Evolutionary conservation across 2,797 vertebrate species (phyloP), one percentile per base, ranked within the genome.

Genomic region (Hoplostethus mediterraneus): DNA sequence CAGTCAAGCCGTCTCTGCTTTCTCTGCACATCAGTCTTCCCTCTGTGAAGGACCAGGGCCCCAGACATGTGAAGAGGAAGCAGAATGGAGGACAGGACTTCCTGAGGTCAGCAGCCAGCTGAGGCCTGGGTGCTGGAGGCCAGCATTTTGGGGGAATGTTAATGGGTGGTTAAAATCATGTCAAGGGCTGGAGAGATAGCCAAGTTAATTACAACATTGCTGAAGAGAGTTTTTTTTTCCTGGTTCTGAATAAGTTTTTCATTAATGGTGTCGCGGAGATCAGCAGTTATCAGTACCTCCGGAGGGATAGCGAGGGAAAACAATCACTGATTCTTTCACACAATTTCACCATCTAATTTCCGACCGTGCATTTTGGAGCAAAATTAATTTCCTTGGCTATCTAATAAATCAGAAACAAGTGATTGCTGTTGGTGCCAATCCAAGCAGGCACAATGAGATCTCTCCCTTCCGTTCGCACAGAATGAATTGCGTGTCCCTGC

Each of bases 351-450:
- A 91, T 93, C 93, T 94, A 92, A 95, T 95, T 95, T 94, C 92
- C 93, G 91, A 94, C 91, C 72, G 73, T 90, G 92, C 93, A 93
- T 93, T 95, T 94, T 86, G 83, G 86, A 93, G 86, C 90, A 80
- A 94, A 94, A 94, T 95, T 94, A 93, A 94, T 95, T 95, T 95
- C 93, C 93, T 93, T 83, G 71, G 80, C 89, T 93, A 94, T 94
- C 93, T 94, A 90, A 94, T 93, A 90, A 93, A 95, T 95, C 92
- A 92, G 91, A 93, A 92, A 92, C 92, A 94, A 94, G 92, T 85
- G 89, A 94, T 89, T 92, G 89, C 89, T 90, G 89, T 90, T 94
- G 91, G 91, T 93, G 91, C 86, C 90, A 92, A 92, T 94, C 90
- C 79, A 67, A 75, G 72, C 76, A 77, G 83, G 71, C 88, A 90